These are phyloP conservation scores for Cyclura pinguis DNA, from an alignment of 2,797 vertebrate genomes.

Conservation along the genomic window DNA sequence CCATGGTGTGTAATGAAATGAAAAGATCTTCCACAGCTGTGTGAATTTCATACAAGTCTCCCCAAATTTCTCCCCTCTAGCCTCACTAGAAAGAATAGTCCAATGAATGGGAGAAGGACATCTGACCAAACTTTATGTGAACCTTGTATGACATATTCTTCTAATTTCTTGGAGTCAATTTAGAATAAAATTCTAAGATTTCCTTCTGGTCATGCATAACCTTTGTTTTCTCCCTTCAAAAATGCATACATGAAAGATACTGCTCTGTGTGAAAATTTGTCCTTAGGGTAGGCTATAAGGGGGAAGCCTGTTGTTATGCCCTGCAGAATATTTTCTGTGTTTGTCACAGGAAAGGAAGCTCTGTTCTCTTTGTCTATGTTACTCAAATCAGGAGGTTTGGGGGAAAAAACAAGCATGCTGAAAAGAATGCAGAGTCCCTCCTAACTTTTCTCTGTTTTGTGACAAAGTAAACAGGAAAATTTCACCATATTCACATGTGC, in stretches of 20 bases:
- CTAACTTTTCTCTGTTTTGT: not conserved
- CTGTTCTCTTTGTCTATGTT: not conserved
- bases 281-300: not conserved
- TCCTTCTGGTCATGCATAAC: not conserved
- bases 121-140: not conserved
- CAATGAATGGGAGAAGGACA: not conserved
- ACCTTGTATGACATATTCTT: no score
- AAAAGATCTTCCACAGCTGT: no score
- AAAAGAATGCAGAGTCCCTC: not conserved
- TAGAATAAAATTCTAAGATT: not conserved
- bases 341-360: not conserved
- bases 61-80: not conserved
- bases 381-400: not conserved
- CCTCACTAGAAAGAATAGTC: not conserved
- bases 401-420: not conserved
- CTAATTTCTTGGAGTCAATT: not conserved
- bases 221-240: not conserved
- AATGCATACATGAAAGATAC: not conserved
- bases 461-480: not conserved
- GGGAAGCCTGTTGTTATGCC: not conserved
- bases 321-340: not conserved
- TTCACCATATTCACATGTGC: not conserved
- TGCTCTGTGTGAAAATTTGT: not conserved
- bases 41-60: not conserved
- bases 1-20: no score